Base-by-base conservation (phyloP, 2,888 invertebrate species). In the Itoplectis maculator region DNA sequence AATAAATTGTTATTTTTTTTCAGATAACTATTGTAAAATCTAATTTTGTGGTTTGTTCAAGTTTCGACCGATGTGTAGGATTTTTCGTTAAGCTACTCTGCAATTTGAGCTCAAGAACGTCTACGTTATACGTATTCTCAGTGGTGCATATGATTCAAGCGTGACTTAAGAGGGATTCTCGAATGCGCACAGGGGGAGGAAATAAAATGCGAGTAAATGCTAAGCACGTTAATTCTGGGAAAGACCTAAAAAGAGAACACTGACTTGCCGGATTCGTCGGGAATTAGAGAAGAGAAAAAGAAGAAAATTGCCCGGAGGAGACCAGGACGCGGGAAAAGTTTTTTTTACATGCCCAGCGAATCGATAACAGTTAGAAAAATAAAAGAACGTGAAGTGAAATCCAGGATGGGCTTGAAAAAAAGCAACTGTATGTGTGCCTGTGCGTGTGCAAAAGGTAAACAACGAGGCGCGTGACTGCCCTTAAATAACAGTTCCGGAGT, bases 301-400 rank as follows among this genome's bases (percentile, higher is more conserved):
- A 61, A 47, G 23, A 29, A 74, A 20, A 37, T 29, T 1, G 35
- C 2, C 40, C 42, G 54, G 40, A 23, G 54, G 54, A 73, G 54
- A 77, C 37, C 35, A 23, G 54, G 9, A 29, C 70, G 56, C 61
- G 42, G 61, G 54, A 49, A 54, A 59, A 69, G 77, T 40, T 59
- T 23, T 51, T 54, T 59, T 59, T 54, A 68, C 56, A 47, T 15
- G 45, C 54, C 40, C 49, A 45, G 15, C 23, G 56, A 69, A 42
- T 56, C 73, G 68, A 63, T 45, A 77, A 68, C 45, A 13, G 40
- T n/a, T 42, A 11, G 47, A 15, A n/a, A 23, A 79, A 61, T 72
- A 51, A 65, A 49, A 77, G 20, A 51, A 51, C 20, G 15, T 37
- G 2, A 47, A 51, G 23, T 35, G 35, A 8, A 15, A 15, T 40